Percentiles rank a stretch among this genome's conserved stretches.
Evolutionary conservation across 2,113 vertebrate genomes (phyloP).

Genomic region (Taurulus bubalis): DNA sequence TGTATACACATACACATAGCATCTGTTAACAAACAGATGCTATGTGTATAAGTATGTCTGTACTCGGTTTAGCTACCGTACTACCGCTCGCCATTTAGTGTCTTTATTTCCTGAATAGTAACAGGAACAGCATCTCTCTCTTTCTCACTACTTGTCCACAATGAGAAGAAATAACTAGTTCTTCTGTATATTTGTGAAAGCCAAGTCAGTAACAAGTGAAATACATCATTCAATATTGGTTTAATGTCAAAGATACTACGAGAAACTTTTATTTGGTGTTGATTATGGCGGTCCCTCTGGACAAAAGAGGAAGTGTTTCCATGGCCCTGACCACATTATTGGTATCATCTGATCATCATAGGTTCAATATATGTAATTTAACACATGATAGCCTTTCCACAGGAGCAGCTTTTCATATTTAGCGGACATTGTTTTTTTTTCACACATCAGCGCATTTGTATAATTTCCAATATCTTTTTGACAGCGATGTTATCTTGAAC

Average conservation of each 20-base stretch:
- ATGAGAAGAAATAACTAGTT: background rate
- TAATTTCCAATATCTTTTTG: background rate
- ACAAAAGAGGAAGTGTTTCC: too few species aligned
- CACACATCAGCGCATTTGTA: background rate
- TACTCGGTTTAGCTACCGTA: background rate
- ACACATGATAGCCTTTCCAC: background rate
- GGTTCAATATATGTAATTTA: background rate
- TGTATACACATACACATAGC: too few species aligned
- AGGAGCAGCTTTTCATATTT: too few species aligned
- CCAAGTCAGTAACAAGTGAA: background rate
- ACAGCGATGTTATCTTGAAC: background rate
- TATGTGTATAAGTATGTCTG: background rate
- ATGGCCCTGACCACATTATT: too few species aligned
- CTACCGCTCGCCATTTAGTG: background rate
- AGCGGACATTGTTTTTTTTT: background rate
- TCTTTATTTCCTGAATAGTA: background rate
- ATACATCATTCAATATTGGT: background rate
- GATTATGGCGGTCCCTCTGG: too few species aligned
- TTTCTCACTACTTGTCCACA: background rate
- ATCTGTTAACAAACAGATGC: background rate
- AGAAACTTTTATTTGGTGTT: too few species aligned
- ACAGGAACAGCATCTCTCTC: background rate
- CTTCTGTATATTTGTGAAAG: background rate
- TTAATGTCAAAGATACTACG: background rate
- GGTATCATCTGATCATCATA: too few species aligned